A percentile compares a stretch with the other conserved stretches of the same genome.
phyloP scores from a whole-genome alignment of 1,140 invertebrate species.

The Macrocentrus cingulum region DNA sequence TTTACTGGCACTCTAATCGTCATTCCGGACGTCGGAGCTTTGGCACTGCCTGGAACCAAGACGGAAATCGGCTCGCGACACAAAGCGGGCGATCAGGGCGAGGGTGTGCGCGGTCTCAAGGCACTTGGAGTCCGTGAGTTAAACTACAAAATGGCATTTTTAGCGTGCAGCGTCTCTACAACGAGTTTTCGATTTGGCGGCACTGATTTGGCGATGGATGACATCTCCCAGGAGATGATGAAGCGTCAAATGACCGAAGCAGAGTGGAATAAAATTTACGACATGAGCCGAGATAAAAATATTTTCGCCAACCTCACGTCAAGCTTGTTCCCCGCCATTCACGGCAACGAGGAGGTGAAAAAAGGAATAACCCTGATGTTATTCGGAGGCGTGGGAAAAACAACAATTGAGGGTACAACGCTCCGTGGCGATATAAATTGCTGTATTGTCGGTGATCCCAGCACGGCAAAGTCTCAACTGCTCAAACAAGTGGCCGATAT shows the following conservation, averaged over 20 bases:
- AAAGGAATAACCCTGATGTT: conserved; percentile 93
- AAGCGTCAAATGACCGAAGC: conserved; percentile 92
- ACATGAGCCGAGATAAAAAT: conserved; percentile 94
- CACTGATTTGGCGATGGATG: conserved; percentile 74
- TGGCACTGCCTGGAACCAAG: conserved; percentile 84
- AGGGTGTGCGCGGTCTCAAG: conserved; percentile 91
- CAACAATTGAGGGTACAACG: conserved; percentile 84
- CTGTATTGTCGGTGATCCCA: conserved; percentile 98
- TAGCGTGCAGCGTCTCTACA: conserved; percentile 88
- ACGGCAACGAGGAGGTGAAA: conserved; percentile 98
- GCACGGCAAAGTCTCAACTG: conserved; percentile 97
- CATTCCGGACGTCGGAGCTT: conserved; percentile 89
- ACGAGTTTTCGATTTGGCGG: conserved; percentile 85
- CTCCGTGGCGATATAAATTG: conserved; percentile 97
- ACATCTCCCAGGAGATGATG: conserved; percentile 87
- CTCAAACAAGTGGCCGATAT: conserved; percentile 96
- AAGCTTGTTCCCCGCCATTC: conserved; percentile 95
- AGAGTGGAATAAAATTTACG: conserved; percentile 95
- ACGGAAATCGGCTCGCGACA: conserved; percentile 80
- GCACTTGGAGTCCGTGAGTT: conserved; percentile 94
- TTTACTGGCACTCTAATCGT: conserved; percentile 97
- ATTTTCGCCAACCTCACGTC: conserved; percentile 89
- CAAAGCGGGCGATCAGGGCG: conserved; percentile 72
- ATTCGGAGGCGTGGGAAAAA: conserved; percentile 96
- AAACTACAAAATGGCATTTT: conserved; percentile 92